A percentile compares a stretch with the other conserved stretches of the same genome.
These are phyloP conservation scores for Piaya cayana DNA, from an alignment of 2,113 vertebrate species.

Conservation along the genomic window DNA sequence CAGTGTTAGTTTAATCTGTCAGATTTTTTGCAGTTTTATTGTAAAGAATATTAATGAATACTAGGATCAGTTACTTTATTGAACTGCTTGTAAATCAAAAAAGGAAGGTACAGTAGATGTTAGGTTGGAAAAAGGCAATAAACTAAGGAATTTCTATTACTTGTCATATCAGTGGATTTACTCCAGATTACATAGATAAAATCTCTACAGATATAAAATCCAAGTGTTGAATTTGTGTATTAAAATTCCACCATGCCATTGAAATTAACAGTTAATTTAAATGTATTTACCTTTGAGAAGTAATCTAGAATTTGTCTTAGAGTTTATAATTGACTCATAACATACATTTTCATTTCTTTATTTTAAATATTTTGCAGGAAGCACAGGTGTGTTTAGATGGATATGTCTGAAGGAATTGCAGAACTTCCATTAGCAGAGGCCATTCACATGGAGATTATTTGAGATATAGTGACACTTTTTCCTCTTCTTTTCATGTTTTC, in stretches of 20 bases:
- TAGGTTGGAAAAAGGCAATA: background rate
- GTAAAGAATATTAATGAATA: constrained; percentile 15
- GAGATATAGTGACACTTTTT: background rate
- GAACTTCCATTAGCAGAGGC: background rate
- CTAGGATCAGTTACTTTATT: background rate
- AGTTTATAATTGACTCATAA: background rate
- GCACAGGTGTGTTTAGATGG: background rate
- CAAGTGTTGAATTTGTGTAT: background rate
- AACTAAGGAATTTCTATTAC: background rate
- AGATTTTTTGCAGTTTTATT: background rate
- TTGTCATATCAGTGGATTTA: background rate
- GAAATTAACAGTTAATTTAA: background rate
- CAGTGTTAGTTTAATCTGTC: background rate
- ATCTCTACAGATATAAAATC: background rate
- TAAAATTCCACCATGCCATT: background rate
- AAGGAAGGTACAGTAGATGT: background rate
- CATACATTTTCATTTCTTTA: background rate
- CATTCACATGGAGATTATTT: background rate
- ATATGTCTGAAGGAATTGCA: background rate
- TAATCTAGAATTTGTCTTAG: background rate
- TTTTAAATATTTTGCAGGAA: background rate
- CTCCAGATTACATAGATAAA: background rate
- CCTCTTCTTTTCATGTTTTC: background rate
- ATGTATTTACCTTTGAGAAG: background rate
- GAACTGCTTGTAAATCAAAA: constrained; percentile 12